Percentiles rank a stretch among this genome's conserved stretches.
Conservation (phyloP, 2,888 invertebrate species). For the Ophraella communa region DNA sequence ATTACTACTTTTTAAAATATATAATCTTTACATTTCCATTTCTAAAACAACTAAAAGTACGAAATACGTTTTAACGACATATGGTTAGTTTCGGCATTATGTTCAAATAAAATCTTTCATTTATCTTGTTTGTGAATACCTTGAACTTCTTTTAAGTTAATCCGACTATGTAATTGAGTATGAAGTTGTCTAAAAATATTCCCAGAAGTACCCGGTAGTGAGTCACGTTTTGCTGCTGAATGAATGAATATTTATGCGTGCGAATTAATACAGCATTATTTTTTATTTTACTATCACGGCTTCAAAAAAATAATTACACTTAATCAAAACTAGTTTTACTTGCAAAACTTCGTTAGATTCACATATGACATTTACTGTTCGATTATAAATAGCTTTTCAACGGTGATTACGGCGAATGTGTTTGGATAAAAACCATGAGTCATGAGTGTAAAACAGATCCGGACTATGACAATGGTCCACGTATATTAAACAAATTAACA, state of each 20-base stretch:
- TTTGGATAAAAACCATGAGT: conserved; percentile 12
- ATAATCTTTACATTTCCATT: no score
- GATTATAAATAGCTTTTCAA: conserved; percentile 13
- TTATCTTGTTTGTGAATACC: not conserved
- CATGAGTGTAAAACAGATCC: not conserved
- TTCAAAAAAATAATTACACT: not conserved
- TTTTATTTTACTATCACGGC: conserved; percentile 1
- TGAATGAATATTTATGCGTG: conserved; percentile 8
- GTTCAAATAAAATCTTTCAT: not conserved
- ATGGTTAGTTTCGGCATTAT: not conserved
- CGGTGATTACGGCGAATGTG: conserved; percentile 1
- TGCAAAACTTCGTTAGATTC: conserved; percentile 1
- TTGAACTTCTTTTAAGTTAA: not conserved
- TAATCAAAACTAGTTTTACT: conserved; percentile 12
- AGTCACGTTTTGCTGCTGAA: not conserved
- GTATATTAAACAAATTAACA: no score
- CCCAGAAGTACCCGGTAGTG: not conserved
- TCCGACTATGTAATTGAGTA: not conserved
- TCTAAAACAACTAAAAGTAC: not conserved
- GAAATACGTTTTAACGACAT: not conserved
- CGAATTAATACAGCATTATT: not conserved
- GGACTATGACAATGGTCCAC: no score
- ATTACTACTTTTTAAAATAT: no score
- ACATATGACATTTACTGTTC: conserved; percentile 15
- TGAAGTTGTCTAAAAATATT: not conserved